These are phyloP conservation scores for Callipepla californica DNA, from an alignment of 2,113 vertebrate species.

Conservation along the genomic window DNA sequence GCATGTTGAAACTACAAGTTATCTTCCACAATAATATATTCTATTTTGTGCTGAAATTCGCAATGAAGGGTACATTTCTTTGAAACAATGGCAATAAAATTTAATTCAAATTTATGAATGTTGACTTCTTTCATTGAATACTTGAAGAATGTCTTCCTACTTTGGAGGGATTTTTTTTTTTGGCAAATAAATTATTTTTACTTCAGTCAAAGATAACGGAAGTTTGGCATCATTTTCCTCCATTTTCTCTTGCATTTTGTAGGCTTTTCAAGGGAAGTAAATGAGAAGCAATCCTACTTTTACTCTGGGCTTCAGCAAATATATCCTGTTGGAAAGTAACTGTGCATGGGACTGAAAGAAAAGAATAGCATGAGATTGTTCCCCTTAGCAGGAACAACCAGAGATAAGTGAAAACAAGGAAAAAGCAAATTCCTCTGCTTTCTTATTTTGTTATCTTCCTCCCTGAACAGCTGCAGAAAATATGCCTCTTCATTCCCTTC, in stretches of 20 bases:
- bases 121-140: neutral
- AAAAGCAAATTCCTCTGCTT: neutral
- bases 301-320: neutral
- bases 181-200: neutral
- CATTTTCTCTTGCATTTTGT: neutral
- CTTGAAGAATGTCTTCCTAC: neutral
- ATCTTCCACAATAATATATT: neutral
- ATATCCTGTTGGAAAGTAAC: neutral
- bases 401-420: neutral
- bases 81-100: neutral
- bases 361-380: neutral
- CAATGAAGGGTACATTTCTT: neutral
- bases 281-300: neutral
- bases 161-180: neutral
- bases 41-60: neutral
- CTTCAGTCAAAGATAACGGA: constrained; percentile 1
- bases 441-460: neutral
- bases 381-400: neutral
- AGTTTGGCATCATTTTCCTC: neutral
- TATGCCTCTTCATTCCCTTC: neutral
- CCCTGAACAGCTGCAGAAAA: neutral
- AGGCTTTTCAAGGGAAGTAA: neutral
- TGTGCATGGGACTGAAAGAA: neutral
- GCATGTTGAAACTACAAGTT: neutral
- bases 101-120: neutral